Evolutionary conservation across 2,888 invertebrate species (phyloP).

Genomic region (Dryococelus australis): DNA sequence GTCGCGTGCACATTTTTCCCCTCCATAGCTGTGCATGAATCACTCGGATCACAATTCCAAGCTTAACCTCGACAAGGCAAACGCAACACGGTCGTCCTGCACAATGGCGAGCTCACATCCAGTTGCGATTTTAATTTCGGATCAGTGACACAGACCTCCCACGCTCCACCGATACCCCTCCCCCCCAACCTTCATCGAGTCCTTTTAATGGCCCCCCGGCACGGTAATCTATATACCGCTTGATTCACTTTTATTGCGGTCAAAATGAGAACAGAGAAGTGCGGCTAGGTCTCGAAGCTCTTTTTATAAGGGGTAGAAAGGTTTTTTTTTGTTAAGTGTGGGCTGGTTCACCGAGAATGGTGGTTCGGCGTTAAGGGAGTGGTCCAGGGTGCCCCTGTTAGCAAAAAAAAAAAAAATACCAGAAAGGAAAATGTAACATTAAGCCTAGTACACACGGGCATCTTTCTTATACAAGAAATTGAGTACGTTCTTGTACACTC

Average conservation of each 20-base stretch:
- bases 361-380: neutral
- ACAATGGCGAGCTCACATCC: neutral
- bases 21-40: too few species aligned
- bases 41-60: too few species aligned
- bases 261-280: neutral
- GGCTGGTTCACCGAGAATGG: neutral
- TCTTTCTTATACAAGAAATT: too few species aligned
- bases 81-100: too few species aligned
- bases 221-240: neutral
- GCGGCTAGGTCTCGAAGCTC: neutral
- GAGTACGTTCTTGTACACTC: too few species aligned
- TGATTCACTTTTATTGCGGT: neutral
- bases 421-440: too few species aligned
- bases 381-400: too few species aligned
- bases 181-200: neutral
- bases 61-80: too few species aligned
- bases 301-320: neutral
- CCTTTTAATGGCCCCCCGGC: neutral
- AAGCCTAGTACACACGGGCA: too few species aligned
- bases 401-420: too few species aligned
- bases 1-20: too few species aligned
- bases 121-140: neutral
- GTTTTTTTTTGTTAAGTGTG: neutral
- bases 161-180: neutral
- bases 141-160: neutral